Percentiles rank a stretch among this genome's conserved stretches.
Evolutionary conservation across 2,113 vertebrate species (phyloP).

Genomic region (Spizaetus ornatus): DNA sequence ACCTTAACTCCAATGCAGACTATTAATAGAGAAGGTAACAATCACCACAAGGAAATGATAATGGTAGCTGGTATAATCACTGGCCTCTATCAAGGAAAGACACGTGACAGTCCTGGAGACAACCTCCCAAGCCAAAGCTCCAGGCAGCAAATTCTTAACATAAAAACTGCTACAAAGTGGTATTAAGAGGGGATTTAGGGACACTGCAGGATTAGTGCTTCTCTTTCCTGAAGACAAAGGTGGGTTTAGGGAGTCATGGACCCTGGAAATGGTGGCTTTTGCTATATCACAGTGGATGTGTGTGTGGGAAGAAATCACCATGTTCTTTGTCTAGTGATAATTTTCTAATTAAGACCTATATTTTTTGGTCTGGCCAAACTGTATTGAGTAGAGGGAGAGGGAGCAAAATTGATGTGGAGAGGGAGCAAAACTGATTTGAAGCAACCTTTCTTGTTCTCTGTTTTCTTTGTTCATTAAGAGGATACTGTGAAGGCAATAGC

Average conservation of each 20-base stretch:
- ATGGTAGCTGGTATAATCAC: background rate
- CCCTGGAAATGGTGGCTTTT: background rate
- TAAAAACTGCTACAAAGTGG: background rate
- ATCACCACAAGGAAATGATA: background rate
- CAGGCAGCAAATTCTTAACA: background rate
- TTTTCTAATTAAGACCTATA: background rate
- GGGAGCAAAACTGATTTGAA: background rate
- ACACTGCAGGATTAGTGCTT: background rate
- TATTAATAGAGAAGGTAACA: background rate
- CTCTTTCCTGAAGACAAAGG: background rate
- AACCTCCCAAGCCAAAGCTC: background rate
- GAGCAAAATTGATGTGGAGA: background rate
- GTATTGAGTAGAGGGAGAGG: background rate
- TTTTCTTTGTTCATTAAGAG: background rate
- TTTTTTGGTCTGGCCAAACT: background rate
- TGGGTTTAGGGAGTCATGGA: background rate
- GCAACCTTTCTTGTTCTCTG: background rate
- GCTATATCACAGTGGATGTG: background rate
- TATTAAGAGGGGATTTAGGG: background rate
- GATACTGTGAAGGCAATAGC: background rate
- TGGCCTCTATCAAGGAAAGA: background rate
- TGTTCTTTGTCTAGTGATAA: background rate
- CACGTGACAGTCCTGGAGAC: background rate
- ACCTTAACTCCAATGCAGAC: background rate
- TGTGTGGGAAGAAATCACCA: background rate